Evolutionary conservation across 2,888 invertebrate species (phyloP).

Genomic region (Myopa testacea): DNA sequence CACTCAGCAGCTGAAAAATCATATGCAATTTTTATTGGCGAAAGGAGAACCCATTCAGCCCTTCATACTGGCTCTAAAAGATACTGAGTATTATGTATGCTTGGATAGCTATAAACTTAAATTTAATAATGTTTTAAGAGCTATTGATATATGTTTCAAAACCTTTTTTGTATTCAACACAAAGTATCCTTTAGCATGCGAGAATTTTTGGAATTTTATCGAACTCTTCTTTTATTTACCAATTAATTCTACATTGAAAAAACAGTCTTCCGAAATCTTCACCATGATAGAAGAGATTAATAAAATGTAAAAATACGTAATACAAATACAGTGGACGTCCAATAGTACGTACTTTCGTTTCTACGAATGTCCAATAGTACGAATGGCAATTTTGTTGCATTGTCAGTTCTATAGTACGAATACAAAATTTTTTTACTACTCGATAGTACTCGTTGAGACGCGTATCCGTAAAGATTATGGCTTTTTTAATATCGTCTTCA

Average conservation of each 20-base stretch:
- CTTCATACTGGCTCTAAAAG: slow-evolving; percentile 24
- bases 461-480: neutral
- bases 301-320: neutral
- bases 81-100: slow-evolving; percentile 30
- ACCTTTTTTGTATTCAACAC: slow-evolving; percentile 31
- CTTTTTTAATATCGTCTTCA: neutral
- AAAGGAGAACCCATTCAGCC: slow-evolving; percentile 19
- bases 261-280: neutral
- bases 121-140: slow-evolving; percentile 26
- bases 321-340: too few relatives aligned
- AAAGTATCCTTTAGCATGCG: slow-evolving; percentile 30
- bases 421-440: too few relatives aligned
- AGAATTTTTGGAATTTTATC: slow-evolving; percentile 33
- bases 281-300: slow-evolving; percentile 30
- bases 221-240: slow-evolving; percentile 27
- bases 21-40: slow-evolving; percentile 7
- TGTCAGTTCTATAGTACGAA: too few relatives aligned
- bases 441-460: neutral
- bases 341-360: too few relatives aligned
- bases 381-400: too few relatives aligned
- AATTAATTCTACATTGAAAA: neutral
- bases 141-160: slow-evolving; percentile 23
- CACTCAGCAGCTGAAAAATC: slow-evolving; percentile 30
- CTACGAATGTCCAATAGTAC: too few relatives aligned
- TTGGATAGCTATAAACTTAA: slow-evolving; percentile 21